Conservation (phyloP, 2,113 vertebrate genomes). For the Seriola rivoliana region DNA sequence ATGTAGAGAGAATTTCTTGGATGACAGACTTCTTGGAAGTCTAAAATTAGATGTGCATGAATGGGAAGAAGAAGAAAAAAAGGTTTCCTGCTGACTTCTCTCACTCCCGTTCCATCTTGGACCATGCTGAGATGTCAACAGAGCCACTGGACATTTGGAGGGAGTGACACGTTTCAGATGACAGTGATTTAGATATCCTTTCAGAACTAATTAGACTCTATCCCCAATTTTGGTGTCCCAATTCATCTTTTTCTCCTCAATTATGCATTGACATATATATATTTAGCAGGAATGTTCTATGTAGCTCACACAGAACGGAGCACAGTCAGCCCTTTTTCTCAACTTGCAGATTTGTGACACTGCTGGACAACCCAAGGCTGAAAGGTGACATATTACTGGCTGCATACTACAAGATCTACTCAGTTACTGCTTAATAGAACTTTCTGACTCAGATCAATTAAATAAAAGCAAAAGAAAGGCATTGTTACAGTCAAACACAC, state of each 20-base stretch:
- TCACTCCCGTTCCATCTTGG: conserved; percentile 30
- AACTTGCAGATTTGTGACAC: neutral
- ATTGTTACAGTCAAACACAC: conserved; percentile 24
- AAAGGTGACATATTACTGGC: neutral
- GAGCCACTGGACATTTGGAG: conserved; percentile 44
- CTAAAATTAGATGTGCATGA: conserved; percentile 42
- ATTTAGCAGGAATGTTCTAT: conserved; percentile 42
- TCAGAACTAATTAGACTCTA: conserved; percentile 66
- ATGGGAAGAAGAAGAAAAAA: neutral
- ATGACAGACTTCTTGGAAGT: conserved; percentile 28
- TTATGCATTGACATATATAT: conserved; percentile 60
- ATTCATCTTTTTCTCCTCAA: conserved; percentile 60
- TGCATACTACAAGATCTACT: neutral
- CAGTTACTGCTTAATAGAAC: neutral
- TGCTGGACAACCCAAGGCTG: neutral
- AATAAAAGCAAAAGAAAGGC: neutral
- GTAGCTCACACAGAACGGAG: conserved; percentile 20
- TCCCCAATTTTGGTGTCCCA: conserved; percentile 52
- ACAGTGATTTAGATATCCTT: conserved; percentile 71
- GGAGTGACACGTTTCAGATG: conserved; percentile 32
- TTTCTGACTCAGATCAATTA: neutral
- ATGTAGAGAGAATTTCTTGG: conserved; percentile 10
- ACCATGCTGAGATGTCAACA: conserved; percentile 41
- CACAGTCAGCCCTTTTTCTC: neutral
- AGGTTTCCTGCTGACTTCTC: conserved; percentile 34